Evolutionary conservation across 2,888 invertebrate species (phyloP), one percentile per base, ranked within the genome.

Genomic region (Drosophila yooni): DNA sequence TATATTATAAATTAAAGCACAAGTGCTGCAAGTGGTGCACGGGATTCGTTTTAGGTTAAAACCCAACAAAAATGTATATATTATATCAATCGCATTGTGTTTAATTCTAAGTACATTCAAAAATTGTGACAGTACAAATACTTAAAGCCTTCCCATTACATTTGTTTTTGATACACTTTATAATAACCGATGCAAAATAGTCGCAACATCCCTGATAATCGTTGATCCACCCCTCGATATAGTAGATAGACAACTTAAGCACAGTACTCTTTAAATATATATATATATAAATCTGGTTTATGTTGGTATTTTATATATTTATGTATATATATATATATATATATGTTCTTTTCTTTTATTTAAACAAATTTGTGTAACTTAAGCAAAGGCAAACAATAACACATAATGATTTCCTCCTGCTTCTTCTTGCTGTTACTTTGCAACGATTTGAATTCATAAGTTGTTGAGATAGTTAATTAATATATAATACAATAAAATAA

Each of bases 401-500:
- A 74, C 73, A 62, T 63, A 68, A 56, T 64, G 46, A 65, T 76
- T 71, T 62, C 53, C 52, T 56, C 52, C 57, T 66, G 53, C 59
- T 63, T 58, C 58, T 54, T 58, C 62, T 59, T 79, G 63, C 60
- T 75, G 60, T 51, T 50, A 48, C 27, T 54, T 62, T 62, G 58
- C 46, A 60, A 67, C 43, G 40, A 56, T 50, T 63, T 72, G 76
- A 70, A 65, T 80, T 74, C 60, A 68, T 66, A 77, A 53, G 58
- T 69, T 82, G 48, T 72, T 89, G 90, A 89, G 85, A 85, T 89
- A 88, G 83, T 73, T 80, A 83, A 66, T 84, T 79, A 88, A 85
- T 75, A 86, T 86, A 90, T 86, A 90, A 83, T 84, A 88, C 85
- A 86, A 83, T 86, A 88, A 79, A 89, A 86, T 86, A 86, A 86